Percentiles rank a stretch among this genome's conserved stretches.
These are phyloP conservation scores for Cygnus buccinator DNA, from an alignment of 2,113 vertebrate genomes.

Conservation along the genomic window DNA sequence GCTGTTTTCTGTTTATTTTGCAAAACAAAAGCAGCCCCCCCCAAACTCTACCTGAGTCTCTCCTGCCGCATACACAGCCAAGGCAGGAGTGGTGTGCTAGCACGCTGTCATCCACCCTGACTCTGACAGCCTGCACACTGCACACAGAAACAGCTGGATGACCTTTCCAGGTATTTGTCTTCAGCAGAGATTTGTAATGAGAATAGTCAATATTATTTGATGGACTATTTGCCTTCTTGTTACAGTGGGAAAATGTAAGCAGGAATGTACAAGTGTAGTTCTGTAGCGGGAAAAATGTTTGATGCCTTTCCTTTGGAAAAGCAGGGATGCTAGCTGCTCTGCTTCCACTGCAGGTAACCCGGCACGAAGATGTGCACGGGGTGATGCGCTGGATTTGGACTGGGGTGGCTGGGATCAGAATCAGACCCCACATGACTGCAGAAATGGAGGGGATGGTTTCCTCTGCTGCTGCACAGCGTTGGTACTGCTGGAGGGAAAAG, in stretches of 20 bases:
- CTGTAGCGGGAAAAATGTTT: not conserved
- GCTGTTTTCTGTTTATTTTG: constrained; percentile 31
- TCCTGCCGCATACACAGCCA: not conserved
- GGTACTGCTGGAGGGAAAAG: accelerated
- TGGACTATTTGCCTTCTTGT: not conserved
- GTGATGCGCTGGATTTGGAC: accelerated
- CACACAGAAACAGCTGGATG: not conserved
- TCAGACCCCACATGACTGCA: accelerated
- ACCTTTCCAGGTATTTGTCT: not conserved
- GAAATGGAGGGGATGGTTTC: accelerated
- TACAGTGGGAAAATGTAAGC: not conserved
- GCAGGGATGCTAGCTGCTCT: not conserved
- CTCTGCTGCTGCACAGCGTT: accelerated
- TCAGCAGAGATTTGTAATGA: not conserved
- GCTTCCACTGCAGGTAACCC: accelerated
- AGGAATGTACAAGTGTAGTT: not conserved
- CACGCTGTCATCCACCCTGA: not conserved
- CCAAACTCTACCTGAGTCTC: not conserved
- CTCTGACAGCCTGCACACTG: accelerated
- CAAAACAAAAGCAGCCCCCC: not conserved
- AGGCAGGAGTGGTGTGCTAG: not conserved
- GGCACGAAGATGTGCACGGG: accelerated
- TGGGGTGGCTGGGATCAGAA: not conserved
- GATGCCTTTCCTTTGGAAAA: not conserved
- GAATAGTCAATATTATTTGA: not conserved